Evolutionary conservation across 92 coral and sea anemone genomes (phyloP), one percentile per base, ranked within the genome.

Genomic region (Hydrozoanthus gracilis): DNA sequence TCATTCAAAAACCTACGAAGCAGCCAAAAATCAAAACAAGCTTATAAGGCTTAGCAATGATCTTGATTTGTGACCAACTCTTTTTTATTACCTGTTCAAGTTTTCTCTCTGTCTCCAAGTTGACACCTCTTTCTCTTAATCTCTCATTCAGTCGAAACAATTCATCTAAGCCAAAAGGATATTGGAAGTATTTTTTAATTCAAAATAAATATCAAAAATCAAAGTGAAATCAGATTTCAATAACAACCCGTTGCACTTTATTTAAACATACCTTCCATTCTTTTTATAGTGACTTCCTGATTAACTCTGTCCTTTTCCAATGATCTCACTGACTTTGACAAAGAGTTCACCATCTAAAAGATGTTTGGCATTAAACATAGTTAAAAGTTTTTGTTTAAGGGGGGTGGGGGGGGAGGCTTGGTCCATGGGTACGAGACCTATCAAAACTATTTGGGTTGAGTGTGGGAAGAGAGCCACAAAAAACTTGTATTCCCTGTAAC

Each of bases 41-140:
- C 67, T 12, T 4, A 61, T 61, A 2, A 1, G 1, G 70, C 1
- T 14, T 4, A 71, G 12, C 14, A 27, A 8, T 7, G 11, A 39
- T 71, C 3, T 71, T 44, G 0, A 35, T 13, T 1, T 4, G 44
- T 45, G 56, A 11, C 60, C 18, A 76, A 7, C 58, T 20, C 0
- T 5, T 14, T 8, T 15, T 52, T 10, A 6, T 78, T 20, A 78
- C 83, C 90, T 91, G 93, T 80, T 94, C 98, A 3, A 94, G 88
- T 68, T 94, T 94, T 75, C 95, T 85, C 75, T 94, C 98, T 54
- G 98, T 94, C 85, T 92, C 94, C 27, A 92, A 62, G 82, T 94
- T 94, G 17, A 92, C 98, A 20, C 98, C 98, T 83, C 78, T 92
- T 86, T 94, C 98, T 84, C 93, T 86, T 60, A 94, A 89, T 73